Evolutionary conservation across 1,140 invertebrate species (phyloP), one percentile per base, ranked within the genome.

Genomic region (Mizuhopecten yessoensis): DNA sequence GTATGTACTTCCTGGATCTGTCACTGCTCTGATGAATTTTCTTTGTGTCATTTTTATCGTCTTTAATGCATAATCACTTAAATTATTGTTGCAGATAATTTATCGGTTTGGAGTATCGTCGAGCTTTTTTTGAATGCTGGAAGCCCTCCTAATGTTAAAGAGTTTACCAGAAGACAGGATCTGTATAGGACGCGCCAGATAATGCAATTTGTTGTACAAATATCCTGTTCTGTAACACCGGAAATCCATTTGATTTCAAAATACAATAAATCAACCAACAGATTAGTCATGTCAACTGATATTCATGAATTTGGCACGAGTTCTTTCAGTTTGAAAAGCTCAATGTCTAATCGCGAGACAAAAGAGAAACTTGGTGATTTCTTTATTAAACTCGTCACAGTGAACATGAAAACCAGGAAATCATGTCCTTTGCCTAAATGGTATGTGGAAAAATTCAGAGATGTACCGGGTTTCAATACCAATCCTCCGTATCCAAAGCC

Each of bases 211-310:
- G 57, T 75, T 17, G 57, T 75, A 75, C 57, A 75, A 29, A 75
- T 75, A 5, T 75, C 57, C 0, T 75, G 57, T n/a, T 75, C 57
- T 7, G 9, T 75, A 9, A 75, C 57, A 75, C 57, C 57, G 57
- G n/a, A 75, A 75, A 29, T 75, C 7, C 57, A 75, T n/a, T 75
- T 75, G 57, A 75, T 75, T 29, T 75, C 57, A n/a, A 75, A 75
- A 75, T 75, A 75, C n/a, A 7, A 3, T 5, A 75, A 75, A 75
- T n/a, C 57, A 17, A 13, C 9, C 23, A 29, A 7, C 57, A n/a
- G 11, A 75, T 3, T 75, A 17, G 57, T 17, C 23, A 75, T 75
- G 57, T 75, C 57, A 2, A 75, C 57, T 9, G n/a, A 23, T 17
- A 1, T 75, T 0, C 11, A 75, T n/a, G 23, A 75, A 29, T 17